Base-by-base conservation (phyloP, 1,140 invertebrate genomes). In the Drosophila quadrilineata region DNA sequence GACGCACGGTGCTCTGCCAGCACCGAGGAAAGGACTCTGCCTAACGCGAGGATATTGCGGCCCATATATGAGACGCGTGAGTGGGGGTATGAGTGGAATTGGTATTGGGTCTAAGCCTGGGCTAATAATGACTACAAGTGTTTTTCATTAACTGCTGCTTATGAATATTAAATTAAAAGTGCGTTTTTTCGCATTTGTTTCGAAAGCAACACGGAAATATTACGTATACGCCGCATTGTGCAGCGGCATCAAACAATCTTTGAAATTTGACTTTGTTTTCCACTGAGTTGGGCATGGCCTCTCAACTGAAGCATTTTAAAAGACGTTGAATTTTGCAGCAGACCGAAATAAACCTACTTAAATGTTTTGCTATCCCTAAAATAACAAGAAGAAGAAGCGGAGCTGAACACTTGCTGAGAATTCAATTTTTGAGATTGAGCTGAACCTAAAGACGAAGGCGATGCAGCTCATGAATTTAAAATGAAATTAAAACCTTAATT, bases 101-200 rank as follows among this genome's bases (percentile, higher is more conserved):
- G n/a, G n/a, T n/a, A n/a, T n/a, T n/a, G n/a, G n/a, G n/a, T n/a
- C n/a, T n/a, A n/a, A n/a, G n/a, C 9, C 9, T 36, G 16, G 26
- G 40, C 72, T 58, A 36, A 46, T 66, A 58, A 76, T 74, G 74
- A 64, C 57, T 85, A 67, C 54, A 74, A 84, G 74, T 84, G 74
- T 71, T 85, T 84, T 85, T 85, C 74, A 84, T 84, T 85, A 84
- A 85, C 79, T 84, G 79, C 74, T 63, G 75, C 74, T 84, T 85
- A 79, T 84, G 79, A 84, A 85, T 84, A 85, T 85, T 85, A 85
- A 84, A 84, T 84, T 84, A 75, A 84, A 80, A 71, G 36, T 56
- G 59, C 52, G 69, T 41, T 46, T 35, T 6, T 28, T 12, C 31
- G 45, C 19, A 9, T 8, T 21, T 12, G 9, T 52, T n/a, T n/a